A percentile compares a stretch with the other conserved stretches of the same genome.
Evolutionary conservation across 2,113 vertebrate species (phyloP).

Genomic region (Riparia riparia): DNA sequence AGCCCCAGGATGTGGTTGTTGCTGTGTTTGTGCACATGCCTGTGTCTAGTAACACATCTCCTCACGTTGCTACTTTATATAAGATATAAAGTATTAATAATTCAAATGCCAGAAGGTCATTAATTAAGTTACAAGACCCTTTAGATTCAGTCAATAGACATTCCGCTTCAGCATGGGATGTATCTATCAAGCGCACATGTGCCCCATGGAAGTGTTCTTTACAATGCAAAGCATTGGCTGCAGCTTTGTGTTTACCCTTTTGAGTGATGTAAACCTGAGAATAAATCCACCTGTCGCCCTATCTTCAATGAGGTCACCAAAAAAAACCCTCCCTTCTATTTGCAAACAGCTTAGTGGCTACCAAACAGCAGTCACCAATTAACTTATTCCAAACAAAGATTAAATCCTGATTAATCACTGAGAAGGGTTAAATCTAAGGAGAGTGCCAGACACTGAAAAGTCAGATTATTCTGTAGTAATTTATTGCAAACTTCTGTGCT

Average conservation of each 20-base stretch:
- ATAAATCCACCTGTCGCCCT: conserved; percentile 75
- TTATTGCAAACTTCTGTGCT: neutral
- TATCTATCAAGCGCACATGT: neutral
- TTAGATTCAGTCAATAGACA: conserved; percentile 1
- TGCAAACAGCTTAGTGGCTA: conserved; percentile 73
- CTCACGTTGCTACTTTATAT: neutral
- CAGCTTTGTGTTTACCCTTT: conserved; percentile 66
- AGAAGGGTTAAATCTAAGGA: conserved; percentile 18
- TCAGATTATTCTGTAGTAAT: neutral
- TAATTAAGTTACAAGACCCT: neutral
- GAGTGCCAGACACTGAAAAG: neutral
- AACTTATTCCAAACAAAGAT: conserved; percentile 56
- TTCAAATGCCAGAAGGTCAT: neutral
- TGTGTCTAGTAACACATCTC: neutral
- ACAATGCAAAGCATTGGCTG: conserved; percentile 33
- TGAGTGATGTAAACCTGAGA: conserved; percentile 64
- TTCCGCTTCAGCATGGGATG: neutral
- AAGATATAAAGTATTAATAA: neutral
- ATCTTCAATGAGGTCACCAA: conserved; percentile 62
- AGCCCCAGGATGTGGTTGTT: neutral
- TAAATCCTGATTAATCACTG: conserved; percentile 64
- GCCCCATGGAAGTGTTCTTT: neutral
- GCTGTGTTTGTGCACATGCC: neutral
- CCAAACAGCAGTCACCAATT: conserved; percentile 56
- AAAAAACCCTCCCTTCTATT: conserved; percentile 56